Percentiles rank a stretch among this genome's conserved stretches.
Conservation (phyloP, 2,797 vertebrate species). For the Choloepus didactylus region DNA sequence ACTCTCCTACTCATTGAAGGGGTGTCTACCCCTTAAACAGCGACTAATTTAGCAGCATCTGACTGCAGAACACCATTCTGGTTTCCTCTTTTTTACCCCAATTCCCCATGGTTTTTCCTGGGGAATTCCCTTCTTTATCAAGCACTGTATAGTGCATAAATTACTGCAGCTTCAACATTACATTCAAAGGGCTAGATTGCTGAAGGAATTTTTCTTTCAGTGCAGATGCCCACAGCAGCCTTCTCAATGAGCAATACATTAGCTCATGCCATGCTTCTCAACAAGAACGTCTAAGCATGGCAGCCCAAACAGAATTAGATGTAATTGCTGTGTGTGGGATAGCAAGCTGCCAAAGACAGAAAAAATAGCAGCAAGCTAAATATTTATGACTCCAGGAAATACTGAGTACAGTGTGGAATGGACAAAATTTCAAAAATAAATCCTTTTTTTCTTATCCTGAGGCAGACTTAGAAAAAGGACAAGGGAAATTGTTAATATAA, state of each 20-base stretch:
- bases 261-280: conserved; percentile 69
- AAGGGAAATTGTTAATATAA: conserved; percentile 63
- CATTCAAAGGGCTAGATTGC: conserved; percentile 44
- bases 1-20: not conserved
- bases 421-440: conserved; percentile 61
- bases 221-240: conserved; percentile 37
- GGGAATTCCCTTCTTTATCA: conserved; percentile 60
- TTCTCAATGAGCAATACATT: conserved; percentile 51
- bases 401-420: not conserved
- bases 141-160: conserved; percentile 28
- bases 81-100: conserved; percentile 29
- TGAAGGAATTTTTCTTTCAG: conserved; percentile 50
- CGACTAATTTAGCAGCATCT: conserved; percentile 10
- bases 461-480: conserved; percentile 24
- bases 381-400: conserved; percentile 51
- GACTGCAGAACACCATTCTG: conserved; percentile 13
- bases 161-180: conserved; percentile 52
- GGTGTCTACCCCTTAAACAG: not conserved
- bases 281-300: conserved; percentile 57
- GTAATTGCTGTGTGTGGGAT: conserved; percentile 18
- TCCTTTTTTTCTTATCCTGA: conserved; percentile 41
- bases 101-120: conserved; percentile 22
- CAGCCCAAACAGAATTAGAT: conserved; percentile 61
- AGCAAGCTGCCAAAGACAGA: conserved; percentile 24
- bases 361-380: conserved; percentile 6